phyloP scores from a whole-genome alignment of 1,140 invertebrate genomes.

The Cephus cinctus region DNA sequence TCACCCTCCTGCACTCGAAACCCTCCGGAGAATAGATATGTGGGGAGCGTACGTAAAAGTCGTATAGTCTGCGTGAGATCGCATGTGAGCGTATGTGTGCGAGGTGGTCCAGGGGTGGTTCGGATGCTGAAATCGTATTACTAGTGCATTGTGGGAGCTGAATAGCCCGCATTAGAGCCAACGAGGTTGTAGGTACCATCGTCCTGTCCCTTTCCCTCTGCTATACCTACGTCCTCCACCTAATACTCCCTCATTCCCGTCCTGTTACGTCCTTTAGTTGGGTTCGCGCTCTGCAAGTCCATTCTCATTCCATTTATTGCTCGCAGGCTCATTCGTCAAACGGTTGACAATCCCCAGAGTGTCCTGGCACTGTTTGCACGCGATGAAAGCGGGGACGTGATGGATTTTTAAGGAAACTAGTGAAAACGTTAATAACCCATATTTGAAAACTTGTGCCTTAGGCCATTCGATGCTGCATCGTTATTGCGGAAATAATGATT shows the following conservation, averaged over 20 bases:
- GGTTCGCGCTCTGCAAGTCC: too few relatives aligned
- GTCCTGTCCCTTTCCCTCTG: constrained; percentile 12
- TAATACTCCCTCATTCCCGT: constrained; percentile 9
- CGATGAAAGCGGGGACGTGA: constrained; percentile 23
- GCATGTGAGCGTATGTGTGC: background rate
- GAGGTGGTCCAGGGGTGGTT: constrained; percentile 6
- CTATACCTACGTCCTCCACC: constrained; percentile 4
- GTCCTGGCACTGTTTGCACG: constrained; percentile 32
- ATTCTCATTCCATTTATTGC: too few relatives aligned
- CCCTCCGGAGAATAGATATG: too few relatives aligned
- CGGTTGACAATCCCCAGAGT: background rate
- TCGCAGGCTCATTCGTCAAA: too few relatives aligned
- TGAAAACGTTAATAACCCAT: too few relatives aligned
- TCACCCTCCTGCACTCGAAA: too few relatives aligned
- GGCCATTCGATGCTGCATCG: too few relatives aligned
- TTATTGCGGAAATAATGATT: too few relatives aligned
- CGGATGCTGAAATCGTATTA: constrained; percentile 49
- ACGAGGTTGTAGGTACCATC: constrained; percentile 45
- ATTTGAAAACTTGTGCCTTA: too few relatives aligned
- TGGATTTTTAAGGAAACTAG: constrained; percentile 35
- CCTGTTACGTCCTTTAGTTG: constrained; percentile 16
- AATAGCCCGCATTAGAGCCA: constrained; percentile 52
- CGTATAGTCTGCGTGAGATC: background rate
- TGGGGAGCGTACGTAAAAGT: background rate
- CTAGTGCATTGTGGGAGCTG: constrained; percentile 51